A percentile compares a stretch with the other conserved stretches of the same genome.
Evolutionary conservation across 2,888 invertebrate species (phyloP).

Genomic region (Fragum sueziense): DNA sequence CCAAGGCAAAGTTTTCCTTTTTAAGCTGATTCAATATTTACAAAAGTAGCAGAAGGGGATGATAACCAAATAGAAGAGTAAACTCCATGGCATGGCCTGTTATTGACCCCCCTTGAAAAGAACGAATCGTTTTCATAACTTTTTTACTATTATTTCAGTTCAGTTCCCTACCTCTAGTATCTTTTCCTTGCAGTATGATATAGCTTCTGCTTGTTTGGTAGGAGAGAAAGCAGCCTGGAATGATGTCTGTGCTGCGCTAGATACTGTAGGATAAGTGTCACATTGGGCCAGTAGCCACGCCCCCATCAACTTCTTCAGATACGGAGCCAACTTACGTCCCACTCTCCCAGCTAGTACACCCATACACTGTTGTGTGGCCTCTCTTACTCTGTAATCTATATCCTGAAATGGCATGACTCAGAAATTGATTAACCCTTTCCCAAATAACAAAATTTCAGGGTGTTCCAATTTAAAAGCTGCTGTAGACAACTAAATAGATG

Average conservation of each 20-base stretch:
- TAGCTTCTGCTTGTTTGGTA: conserved; percentile 90
- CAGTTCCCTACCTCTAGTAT: conserved; percentile 85
- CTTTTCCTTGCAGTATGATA: conserved; percentile 92
- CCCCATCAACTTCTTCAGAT: conserved; percentile 89
- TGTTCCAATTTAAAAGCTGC: too few species aligned
- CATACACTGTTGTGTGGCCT: conserved; percentile 90
- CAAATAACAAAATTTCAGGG: too few species aligned
- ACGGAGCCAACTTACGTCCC: conserved; percentile 90
- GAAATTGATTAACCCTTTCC: too few species aligned
- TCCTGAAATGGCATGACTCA: conserved; percentile 86
- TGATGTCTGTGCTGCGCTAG: conserved; percentile 87
- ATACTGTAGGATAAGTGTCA: conserved; percentile 93
- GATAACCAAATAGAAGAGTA: too few species aligned
- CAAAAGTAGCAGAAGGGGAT: too few species aligned
- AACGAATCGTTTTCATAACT: too few species aligned
- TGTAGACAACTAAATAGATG: too few species aligned
- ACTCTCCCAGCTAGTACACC: conserved; percentile 86
- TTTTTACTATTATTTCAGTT: too few species aligned
- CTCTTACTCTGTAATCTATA: conserved; percentile 91
- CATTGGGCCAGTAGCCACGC: conserved; percentile 93
- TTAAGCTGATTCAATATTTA: too few species aligned
- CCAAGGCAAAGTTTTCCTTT: too few species aligned
- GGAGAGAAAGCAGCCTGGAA: conserved; percentile 90
- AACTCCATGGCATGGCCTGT: too few species aligned
- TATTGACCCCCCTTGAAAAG: too few species aligned